Evolutionary conservation across 2,888 invertebrate genomes (phyloP).

Genomic region (Therioaphis trifolii): DNA sequence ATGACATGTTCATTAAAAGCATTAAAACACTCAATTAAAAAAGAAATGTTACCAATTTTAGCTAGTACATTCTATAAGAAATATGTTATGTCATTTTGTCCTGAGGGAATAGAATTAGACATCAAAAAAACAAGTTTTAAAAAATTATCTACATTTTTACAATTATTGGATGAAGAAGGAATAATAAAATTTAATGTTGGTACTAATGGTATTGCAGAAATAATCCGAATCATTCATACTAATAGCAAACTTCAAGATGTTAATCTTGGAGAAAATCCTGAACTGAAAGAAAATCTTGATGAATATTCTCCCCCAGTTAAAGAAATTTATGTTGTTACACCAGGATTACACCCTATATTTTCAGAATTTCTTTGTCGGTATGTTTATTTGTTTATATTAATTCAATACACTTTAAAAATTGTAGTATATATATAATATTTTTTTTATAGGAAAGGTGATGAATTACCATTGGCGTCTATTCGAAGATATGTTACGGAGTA

Average conservation of each 20-base stretch:
- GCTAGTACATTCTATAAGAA: constrained; percentile 84
- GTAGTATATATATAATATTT: not conserved
- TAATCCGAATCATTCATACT: constrained; percentile 74
- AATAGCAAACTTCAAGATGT: constrained; percentile 72
- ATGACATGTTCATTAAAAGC: constrained; percentile 83
- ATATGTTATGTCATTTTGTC: constrained; percentile 78
- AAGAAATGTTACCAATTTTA: constrained; percentile 81
- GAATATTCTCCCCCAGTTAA: constrained; percentile 72
- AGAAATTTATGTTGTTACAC: constrained; percentile 79
- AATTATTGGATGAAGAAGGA: constrained; percentile 78
- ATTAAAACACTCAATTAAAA: constrained; percentile 80
- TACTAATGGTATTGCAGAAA: constrained; percentile 85
- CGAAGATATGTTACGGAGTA: constrained; percentile 79
- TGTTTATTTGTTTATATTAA: constrained; percentile 8
- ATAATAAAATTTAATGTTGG: constrained; percentile 65
- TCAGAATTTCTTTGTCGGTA: constrained; percentile 70
- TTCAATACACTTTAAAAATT: not conserved
- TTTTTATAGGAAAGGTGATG: constrained; percentile 72
- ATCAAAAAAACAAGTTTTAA: constrained; percentile 90
- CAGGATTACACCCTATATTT: constrained; percentile 75
- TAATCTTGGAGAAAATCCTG: constrained; percentile 40
- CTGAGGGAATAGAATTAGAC: constrained; percentile 78
- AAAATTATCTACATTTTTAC: constrained; percentile 87
- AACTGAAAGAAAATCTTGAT: constrained; percentile 66
- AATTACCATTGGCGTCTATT: constrained; percentile 75